Evolutionary conservation across 2,113 vertebrate genomes (phyloP).

Genomic region (Oncorhynchus gorbuscha): DNA sequence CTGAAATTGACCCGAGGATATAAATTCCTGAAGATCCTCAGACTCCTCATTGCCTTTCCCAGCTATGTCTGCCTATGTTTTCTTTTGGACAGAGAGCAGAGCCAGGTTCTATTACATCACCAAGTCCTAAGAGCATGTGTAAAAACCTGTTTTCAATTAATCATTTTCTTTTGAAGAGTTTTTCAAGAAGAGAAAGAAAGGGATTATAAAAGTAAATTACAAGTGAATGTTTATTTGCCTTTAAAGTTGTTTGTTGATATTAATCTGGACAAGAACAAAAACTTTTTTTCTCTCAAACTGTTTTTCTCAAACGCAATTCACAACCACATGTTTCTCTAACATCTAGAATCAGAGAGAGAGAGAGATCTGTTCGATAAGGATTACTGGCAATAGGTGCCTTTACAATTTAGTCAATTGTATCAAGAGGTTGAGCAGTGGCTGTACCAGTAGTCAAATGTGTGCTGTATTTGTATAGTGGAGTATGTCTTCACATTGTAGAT

Average conservation of each 20-base stretch:
- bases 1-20: constrained; percentile 19
- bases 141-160: constrained; percentile 72
- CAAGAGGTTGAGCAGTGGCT: neutral
- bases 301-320: neutral
- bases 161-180: constrained; percentile 57
- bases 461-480: too few species aligned
- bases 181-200: constrained; percentile 38
- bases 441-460: too few species aligned
- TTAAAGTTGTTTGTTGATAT: constrained; percentile 42
- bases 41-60: constrained; percentile 32
- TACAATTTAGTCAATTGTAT: constrained; percentile 1
- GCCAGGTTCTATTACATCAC: constrained; percentile 64
- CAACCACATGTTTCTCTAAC: too few species aligned
- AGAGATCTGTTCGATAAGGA: neutral
- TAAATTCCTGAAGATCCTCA: constrained; percentile 15
- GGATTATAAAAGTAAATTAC: constrained; percentile 34
- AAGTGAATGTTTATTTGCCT: constrained; percentile 11
- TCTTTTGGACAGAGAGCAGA: constrained; percentile 54
- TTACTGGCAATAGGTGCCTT: neutral
- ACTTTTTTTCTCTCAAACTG: neutral
- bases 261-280: constrained; percentile 6
- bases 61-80: constrained; percentile 13
- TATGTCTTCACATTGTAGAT: too few species aligned
- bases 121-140: constrained; percentile 36
- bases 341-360: too few species aligned